Evolutionary conservation across 1,140 invertebrate species (phyloP), one percentile per base, ranked within the genome.

Genomic region (Caenorhabditis latens): DNA sequence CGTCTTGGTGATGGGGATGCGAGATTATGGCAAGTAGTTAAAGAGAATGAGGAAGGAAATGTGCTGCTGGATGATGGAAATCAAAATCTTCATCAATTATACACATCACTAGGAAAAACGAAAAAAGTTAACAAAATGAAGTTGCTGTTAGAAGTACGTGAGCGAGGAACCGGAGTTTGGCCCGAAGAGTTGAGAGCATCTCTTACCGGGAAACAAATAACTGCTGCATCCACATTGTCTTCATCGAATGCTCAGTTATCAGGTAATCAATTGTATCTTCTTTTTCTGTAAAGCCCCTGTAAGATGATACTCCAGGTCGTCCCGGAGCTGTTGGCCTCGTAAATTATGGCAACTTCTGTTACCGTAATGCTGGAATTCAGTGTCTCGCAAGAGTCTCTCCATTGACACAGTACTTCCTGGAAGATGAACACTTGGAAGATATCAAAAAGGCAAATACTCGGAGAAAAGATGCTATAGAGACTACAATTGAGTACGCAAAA

Each of bases 401-500:
- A 14, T 55, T 86, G 42, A 86, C 86, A 21, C 65, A 86, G 21
- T 86, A 79, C 32, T 55, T 86, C 40, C 48, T 86, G 42, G 57
- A 86, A 21, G 86, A 86, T 42, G 55, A 83, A 6, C 48, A 86
- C 40, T 63, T 86, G 43, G 50, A 55, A 21, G 43, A 40, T 55
- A 53, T 84, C 32, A 86, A 75, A 24, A 86, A 50, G 57, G 75
- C 21, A 3, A 71, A 85, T 48, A 50, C 16, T 5, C 42, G 14
- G n/a, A 57, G 61, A 21, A 43, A 40, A 40, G 83, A 84, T 61
- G 58, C 61, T 53, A 24, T 85, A 21, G 67, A 58, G 43, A 84
- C 82, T 4, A 95, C 95, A 0, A 95, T 95, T 90, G 95, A 96
- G 93, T 94, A 96, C 65, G 95, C 95, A 53, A 95, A 95, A 16